A percentile compares a stretch with the other conserved stretches of the same genome.
phyloP scores from a whole-genome alignment of 2,888 invertebrate genomes.

The Lasioglossum calceatum region DNA sequence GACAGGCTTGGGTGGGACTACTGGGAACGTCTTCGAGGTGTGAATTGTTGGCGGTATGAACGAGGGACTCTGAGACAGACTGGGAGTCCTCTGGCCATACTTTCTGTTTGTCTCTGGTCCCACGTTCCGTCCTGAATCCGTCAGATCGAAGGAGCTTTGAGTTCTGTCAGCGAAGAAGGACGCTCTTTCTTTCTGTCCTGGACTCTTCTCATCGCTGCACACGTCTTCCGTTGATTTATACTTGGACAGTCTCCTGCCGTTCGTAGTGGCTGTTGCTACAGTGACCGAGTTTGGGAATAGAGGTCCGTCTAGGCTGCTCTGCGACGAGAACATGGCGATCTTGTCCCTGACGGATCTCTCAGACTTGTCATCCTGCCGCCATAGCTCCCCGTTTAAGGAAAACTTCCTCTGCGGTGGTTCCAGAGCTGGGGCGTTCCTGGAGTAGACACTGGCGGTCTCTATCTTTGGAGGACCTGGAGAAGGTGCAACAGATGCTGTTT shows the following conservation, averaged over 20 bases:
- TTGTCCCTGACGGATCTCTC: constrained; percentile 93
- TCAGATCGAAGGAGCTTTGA: constrained; percentile 78
- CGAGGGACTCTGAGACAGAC: constrained; percentile 41
- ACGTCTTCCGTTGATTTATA: constrained; percentile 84
- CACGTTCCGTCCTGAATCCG: constrained; percentile 61
- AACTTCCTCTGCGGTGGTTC: constrained; percentile 73
- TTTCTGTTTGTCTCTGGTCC: constrained; percentile 50
- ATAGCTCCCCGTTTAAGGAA: constrained; percentile 82
- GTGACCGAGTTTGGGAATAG: constrained; percentile 74
- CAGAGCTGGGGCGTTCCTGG: constrained; percentile 39
- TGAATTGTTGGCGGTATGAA: constrained; percentile 35
- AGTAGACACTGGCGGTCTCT: constrained; percentile 48
- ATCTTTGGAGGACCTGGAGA: constrained; percentile 77
- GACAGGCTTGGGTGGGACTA: constrained; percentile 49
- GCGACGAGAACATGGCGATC: constrained; percentile 92
- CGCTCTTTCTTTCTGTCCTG: constrained; percentile 61
- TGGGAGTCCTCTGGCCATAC: constrained; percentile 44
- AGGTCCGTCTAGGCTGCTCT: constrained; percentile 76
- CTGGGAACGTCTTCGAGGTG: constrained; percentile 46
- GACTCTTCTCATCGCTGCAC: constrained; percentile 76
- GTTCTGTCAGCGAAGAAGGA: constrained; percentile 76
- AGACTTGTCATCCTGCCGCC: constrained; percentile 91
- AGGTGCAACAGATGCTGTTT: background rate
- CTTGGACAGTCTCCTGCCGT: constrained; percentile 84
- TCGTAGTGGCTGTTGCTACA: constrained; percentile 82